Evolutionary conservation across 2,888 invertebrate genomes (phyloP).

Genomic region (Catotricha subobsoleta): DNA sequence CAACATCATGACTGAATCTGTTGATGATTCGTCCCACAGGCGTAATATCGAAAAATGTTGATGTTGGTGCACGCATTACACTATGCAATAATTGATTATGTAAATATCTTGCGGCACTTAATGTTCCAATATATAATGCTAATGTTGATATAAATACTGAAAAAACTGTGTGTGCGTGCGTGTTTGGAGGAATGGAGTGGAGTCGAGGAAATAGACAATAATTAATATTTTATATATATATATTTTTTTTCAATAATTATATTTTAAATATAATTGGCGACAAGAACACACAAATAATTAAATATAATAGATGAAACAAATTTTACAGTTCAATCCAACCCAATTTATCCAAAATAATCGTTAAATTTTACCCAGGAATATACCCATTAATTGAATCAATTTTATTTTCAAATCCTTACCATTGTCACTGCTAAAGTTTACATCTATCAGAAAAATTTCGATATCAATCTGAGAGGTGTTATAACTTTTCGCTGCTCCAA

Average conservation of each 20-base stretch:
- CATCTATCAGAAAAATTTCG: too few species aligned
- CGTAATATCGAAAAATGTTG: constrained; percentile 52
- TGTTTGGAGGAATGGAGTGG: too few species aligned
- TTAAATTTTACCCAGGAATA: too few species aligned
- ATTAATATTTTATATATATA: background rate
- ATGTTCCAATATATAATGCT: constrained; percentile 37
- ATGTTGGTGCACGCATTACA: constrained; percentile 39
- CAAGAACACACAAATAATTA: background rate
- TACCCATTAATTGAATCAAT: too few species aligned
- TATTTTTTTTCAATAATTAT: background rate
- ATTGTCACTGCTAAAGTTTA: too few species aligned
- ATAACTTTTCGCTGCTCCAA: too few species aligned
- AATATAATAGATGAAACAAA: background rate
- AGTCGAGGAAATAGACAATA: background rate
- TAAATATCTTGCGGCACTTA: constrained; percentile 39
- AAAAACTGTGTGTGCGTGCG: constrained; percentile 27
- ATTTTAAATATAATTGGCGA: background rate
- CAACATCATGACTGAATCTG: constrained; percentile 49
- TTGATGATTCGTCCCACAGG: constrained; percentile 49
- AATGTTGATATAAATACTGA: constrained; percentile 36
- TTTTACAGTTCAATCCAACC: too few species aligned
- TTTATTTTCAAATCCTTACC: too few species aligned
- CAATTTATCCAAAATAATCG: too few species aligned
- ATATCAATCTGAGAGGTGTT: too few species aligned
- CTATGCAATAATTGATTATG: constrained; percentile 37